Evolutionary conservation across 2,797 vertebrate species (phyloP), one percentile per base, ranked within the genome.

Genomic region (Notolepis coatsorum): DNA sequence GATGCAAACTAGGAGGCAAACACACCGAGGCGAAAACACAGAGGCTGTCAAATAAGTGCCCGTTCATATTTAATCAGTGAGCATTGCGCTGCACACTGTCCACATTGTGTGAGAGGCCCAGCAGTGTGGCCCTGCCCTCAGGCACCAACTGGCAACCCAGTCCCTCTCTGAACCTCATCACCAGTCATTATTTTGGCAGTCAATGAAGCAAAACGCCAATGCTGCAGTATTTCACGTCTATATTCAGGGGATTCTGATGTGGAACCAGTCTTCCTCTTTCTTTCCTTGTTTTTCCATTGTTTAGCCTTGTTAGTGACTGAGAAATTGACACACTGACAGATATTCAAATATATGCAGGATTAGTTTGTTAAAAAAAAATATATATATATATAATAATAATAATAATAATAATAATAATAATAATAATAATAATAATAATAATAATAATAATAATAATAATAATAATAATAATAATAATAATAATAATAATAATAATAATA

Each of bases 161-260:
- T 64, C 68, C 56, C 72, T 17, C 71, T 81, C 74, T 66, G 51
- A 77, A 61, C 63, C 69, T 67, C 66, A 86, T 83, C 77, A 70
- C 41, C 68, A 74, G 69, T 80, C 69, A 85, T 86, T 84, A 87
- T 79, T 69, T 59, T 68, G 58, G 63, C 78, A 75, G 68, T 82
- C 75, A 77, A 80, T 67, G 77, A 53, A 56, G 71, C 64, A 49
- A 65, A 77, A 69, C 55, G 30, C 76, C 69, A 65, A 68, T 68
- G 65, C 58, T 24, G 68, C 72, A 67, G 56, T 56, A 33, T 62
- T 62, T 68, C 57, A 54, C 35, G 56, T 69, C n/a, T 56, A n/a
- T 5, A n/a, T n/a, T n/a, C n/a, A n/a, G n/a, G n/a, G n/a, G n/a
- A n/a, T n/a, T n/a, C n/a, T n/a, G n/a, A n/a, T n/a, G n/a, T n/a